phyloP scores from a whole-genome alignment of 2,888 invertebrate species.

The Caenorhabditis sp. region DNA sequence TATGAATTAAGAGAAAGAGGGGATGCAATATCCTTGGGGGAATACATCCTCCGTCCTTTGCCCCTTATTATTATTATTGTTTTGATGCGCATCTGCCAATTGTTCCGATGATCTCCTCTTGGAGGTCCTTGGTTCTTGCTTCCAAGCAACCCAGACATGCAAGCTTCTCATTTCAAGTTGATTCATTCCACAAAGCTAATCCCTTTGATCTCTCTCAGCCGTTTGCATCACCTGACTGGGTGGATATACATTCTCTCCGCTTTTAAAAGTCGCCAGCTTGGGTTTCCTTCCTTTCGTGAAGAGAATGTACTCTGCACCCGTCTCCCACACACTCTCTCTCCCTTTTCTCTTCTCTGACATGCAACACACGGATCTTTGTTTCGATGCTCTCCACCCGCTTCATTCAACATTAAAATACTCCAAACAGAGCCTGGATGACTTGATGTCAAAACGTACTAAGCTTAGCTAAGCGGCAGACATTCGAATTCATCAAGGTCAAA shows the following conservation, averaged over 20 bases:
- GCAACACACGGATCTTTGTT: constrained; percentile 59
- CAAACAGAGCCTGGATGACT: constrained; percentile 5
- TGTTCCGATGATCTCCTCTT: constrained; percentile 41
- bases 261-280: constrained; percentile 35
- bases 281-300: constrained; percentile 18
- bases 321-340: constrained; percentile 39
- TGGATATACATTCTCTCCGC: not conserved
- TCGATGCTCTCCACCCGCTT: constrained; percentile 39
- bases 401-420: constrained; percentile 1
- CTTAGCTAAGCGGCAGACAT: too few relatives aligned
- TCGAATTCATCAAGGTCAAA: too few relatives aligned
- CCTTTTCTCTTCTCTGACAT: too few relatives aligned
- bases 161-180: not conserved
- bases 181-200: not conserved
- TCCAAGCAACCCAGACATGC: not conserved
- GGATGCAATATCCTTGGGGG: constrained; percentile 8
- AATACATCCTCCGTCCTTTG: constrained; percentile 10
- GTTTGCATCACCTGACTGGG: not conserved
- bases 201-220: not conserved
- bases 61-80: constrained; percentile 42
- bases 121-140: constrained; percentile 2
- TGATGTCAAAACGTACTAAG: too few relatives aligned
- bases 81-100: constrained; percentile 30
- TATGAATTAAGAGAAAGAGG: constrained; percentile 11
- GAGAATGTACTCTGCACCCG: constrained; percentile 51